These are phyloP conservation scores for Epizoanthus rinbou DNA, from an alignment of 92 coral and sea anemone genomes.

Conservation along the genomic window DNA sequence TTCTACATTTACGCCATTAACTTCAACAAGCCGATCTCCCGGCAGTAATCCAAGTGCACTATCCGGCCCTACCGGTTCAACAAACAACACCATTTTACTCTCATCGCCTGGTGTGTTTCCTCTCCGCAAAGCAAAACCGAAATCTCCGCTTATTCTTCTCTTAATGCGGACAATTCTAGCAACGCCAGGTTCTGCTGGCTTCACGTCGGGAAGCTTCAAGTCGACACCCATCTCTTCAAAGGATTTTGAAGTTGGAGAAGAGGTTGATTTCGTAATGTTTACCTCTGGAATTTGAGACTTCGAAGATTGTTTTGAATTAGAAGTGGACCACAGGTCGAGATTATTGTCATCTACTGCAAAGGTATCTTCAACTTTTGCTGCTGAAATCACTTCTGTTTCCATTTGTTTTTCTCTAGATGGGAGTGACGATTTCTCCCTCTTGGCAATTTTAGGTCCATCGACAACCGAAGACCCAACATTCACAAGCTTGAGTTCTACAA, in stretches of 20 bases:
- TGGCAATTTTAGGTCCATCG: constrained; percentile 28
- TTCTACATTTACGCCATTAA: constrained; percentile 89
- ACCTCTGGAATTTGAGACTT: constrained; percentile 48
- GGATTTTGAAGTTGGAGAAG: constrained; percentile 83
- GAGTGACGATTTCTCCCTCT: constrained; percentile 24
- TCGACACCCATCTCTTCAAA: constrained; percentile 90
- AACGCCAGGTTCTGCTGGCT: constrained; percentile 83
- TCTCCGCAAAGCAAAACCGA: constrained; percentile 95
- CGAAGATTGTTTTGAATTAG: constrained; percentile 37
- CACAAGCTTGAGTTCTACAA: constrained; percentile 77
- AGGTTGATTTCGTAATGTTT: constrained; percentile 52
- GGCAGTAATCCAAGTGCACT: constrained; percentile 78
- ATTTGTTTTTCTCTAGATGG: constrained; percentile 34
- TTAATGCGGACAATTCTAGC: constrained; percentile 79
- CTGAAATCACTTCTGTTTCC: constrained; percentile 59
- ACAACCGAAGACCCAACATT: constrained; percentile 59
- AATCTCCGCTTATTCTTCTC: constrained; percentile 89
- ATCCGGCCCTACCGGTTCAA: constrained; percentile 89
- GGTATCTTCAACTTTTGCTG: constrained; percentile 53
- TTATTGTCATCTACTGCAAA: constrained; percentile 52
- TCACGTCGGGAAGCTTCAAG: constrained; percentile 83
- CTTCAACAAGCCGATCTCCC: constrained; percentile 94
- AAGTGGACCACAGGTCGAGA: constrained; percentile 45
- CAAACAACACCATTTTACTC: constrained; percentile 79
- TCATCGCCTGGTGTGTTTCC: constrained; percentile 81